phyloP scores from a whole-genome alignment of 2,797 vertebrate species.

The Rhinogobio ventralis region DNA sequence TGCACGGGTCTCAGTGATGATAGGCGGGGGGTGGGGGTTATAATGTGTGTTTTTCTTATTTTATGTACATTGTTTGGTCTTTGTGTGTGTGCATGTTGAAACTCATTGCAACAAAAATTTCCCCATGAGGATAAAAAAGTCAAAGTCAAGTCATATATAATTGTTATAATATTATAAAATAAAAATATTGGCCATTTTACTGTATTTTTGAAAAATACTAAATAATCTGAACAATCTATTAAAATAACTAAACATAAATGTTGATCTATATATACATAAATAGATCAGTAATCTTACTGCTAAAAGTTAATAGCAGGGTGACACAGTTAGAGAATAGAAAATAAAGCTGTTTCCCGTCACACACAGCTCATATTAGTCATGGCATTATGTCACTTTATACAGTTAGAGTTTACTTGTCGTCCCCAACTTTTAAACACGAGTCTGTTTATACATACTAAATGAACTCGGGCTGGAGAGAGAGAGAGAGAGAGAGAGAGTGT shows the following conservation, averaged over 20 bases:
- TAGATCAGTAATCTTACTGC: neutral
- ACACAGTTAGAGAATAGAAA: neutral
- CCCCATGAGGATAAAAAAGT: no score
- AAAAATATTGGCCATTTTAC: neutral
- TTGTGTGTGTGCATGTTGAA: no score
- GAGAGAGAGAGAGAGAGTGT: neutral
- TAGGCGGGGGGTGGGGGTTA: no score
- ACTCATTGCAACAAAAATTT: no score
- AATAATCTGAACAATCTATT: neutral
- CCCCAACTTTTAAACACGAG: slow-evolving; percentile 38
- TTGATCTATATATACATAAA: neutral
- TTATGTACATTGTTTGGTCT: no score
- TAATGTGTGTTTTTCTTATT: no score
- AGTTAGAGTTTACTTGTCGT: slow-evolving; percentile 23
- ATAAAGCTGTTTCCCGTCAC: slow-evolving; percentile 5
- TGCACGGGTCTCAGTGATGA: no score
- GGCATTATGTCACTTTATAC: slow-evolving; percentile 22
- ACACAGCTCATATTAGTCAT: slow-evolving; percentile 20
- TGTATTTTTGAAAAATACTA: neutral
- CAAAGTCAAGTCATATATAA: no score
- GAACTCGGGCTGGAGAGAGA: slow-evolving; percentile 6
- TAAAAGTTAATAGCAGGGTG: neutral
- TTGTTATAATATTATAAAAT: no score
- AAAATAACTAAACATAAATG: neutral
- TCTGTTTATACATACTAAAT: slow-evolving; percentile 43